Evolutionary conservation across 2,797 vertebrate species (phyloP), one percentile per base, ranked within the genome.

Genomic region (Alfaro cultratus): DNA sequence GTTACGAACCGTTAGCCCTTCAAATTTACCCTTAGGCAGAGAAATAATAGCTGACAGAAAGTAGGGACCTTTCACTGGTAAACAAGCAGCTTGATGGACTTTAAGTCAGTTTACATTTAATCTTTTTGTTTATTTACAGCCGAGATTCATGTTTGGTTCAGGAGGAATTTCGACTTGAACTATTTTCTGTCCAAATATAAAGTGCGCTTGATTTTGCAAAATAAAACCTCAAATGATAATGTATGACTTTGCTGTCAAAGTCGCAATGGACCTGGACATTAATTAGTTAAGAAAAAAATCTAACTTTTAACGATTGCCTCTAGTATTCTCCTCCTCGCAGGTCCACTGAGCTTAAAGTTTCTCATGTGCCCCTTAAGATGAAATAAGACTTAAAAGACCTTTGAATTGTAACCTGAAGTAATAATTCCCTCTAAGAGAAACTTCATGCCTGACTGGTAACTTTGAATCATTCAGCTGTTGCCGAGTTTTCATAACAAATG

Each of bases 401-500:
- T 36, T 64, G 16, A 36, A 64, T 36, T 64, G 16, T 36, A 64
- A 36, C 64, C 68, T n/a, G 41, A 45, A n/a, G 68, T 45, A n/a
- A 45, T 71, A 15, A 71, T 71, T 45, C 21, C 11, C 41, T 71
- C 41, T n/a, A 71, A 71, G 36, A 68, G 36, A 68, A 23, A 41
- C 64, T 23, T 68, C 39, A 39, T 26, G 34, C 21, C 10, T 45
- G 36, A 68, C 64, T 68, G 36, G 64, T 73, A 49, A 23, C 12
- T 51, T 51, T 6, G 46, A 74, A 36, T 74, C 23, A 23, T 51
- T 57, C 51, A 11, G 70, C 80, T 70, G 79, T 83, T 85, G 73
- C 57, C 4, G 0, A 13, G 64, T 79, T 31, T 67, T 75, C 72
- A 21, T 57, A 83, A 76, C 23, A 74, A 64, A 84, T 79, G 83